phyloP scores from a whole-genome alignment of 2,113 vertebrate genomes.

The Corythaixoides concolor region DNA sequence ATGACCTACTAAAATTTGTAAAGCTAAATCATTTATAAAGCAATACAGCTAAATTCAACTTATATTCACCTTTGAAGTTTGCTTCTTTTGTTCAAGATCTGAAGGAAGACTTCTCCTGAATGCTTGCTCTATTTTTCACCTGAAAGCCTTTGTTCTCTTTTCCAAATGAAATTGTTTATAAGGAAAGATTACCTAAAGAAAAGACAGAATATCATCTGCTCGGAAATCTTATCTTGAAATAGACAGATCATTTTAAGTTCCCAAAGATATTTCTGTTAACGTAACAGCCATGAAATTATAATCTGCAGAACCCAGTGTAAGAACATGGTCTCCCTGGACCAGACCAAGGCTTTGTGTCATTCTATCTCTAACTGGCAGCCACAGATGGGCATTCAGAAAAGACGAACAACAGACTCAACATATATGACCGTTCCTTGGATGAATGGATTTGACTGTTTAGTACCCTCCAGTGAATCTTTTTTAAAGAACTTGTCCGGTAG shows the following conservation, averaged over 20 bases:
- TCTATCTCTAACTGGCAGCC: background rate
- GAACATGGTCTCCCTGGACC: background rate
- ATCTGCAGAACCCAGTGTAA: background rate
- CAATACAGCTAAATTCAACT: slow-evolving; percentile 18
- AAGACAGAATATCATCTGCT: background rate
- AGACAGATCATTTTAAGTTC: background rate
- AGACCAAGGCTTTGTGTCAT: background rate
- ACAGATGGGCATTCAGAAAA: no score
- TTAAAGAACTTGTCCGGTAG: background rate
- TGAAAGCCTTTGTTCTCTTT: slow-evolving; percentile 41
- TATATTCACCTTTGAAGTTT: slow-evolving; percentile 26
- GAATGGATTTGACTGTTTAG: background rate
- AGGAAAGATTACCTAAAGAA: background rate
- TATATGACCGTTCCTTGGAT: accelerated
- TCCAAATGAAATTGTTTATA: background rate
- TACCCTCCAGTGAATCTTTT: background rate
- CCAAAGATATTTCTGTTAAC: background rate
- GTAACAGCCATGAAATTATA: background rate
- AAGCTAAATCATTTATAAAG: slow-evolving; percentile 25
- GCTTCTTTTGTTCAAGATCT: slow-evolving; percentile 27
- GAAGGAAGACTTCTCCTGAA: slow-evolving; percentile 15
- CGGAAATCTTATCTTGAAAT: background rate
- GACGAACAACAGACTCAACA: background rate
- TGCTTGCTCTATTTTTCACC: background rate
- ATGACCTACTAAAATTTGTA: slow-evolving; percentile 46